Conservation (phyloP, 2,113 vertebrate genomes). For the Myocastor coypus region DNA sequence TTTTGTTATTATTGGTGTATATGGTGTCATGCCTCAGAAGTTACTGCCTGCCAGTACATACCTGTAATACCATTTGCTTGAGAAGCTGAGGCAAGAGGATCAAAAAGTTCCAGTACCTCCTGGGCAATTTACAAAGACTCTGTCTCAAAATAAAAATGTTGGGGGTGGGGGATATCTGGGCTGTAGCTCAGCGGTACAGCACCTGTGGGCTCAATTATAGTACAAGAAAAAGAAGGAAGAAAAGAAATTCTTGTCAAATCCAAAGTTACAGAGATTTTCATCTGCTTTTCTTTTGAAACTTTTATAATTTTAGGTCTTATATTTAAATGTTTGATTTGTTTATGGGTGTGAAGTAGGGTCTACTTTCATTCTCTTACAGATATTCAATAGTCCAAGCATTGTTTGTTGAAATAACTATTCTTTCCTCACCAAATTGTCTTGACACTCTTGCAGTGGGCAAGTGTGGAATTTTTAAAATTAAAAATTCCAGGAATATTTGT, state of each 20-base stretch:
- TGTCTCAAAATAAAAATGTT: background rate
- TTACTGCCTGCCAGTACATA: background rate
- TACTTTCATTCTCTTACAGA: background rate
- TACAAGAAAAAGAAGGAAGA: background rate
- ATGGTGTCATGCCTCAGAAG: background rate
- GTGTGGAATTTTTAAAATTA: background rate
- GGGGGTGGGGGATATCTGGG: background rate
- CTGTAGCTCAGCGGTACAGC: background rate
- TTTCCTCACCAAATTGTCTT: background rate
- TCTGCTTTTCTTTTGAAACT: background rate
- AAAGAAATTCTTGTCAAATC: background rate
- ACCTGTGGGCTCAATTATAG: background rate
- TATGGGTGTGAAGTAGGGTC: background rate
- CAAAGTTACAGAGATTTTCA: background rate
- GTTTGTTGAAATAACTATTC: background rate
- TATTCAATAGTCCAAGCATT: background rate
- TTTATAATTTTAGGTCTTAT: background rate
- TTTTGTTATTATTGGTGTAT: background rate
- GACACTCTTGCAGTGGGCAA: background rate
- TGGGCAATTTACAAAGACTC: background rate
- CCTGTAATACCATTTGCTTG: background rate
- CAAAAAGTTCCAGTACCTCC: background rate
- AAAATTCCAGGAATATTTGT: background rate
- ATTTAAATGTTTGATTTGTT: background rate
- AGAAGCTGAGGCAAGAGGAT: background rate